Evolutionary conservation across 1,140 invertebrate genomes (phyloP).

Genomic region (Pentalonia nigronervosa): DNA sequence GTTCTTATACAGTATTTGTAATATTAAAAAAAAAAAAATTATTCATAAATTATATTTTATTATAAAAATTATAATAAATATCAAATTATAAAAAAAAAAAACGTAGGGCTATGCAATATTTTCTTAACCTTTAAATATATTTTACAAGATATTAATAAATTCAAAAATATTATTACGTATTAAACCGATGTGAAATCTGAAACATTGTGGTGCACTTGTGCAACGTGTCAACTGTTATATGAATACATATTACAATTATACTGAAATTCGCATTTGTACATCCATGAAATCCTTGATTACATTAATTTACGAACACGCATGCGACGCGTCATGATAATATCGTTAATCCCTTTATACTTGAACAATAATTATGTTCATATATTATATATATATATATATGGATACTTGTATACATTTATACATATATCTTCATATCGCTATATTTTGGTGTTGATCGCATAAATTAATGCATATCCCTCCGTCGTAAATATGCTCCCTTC

Average conservation of each 20-base stretch:
- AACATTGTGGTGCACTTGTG: background rate
- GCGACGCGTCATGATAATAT: background rate
- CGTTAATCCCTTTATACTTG: background rate
- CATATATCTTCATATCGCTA: background rate
- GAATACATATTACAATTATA: background rate
- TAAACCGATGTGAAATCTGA: background rate
- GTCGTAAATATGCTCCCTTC: background rate
- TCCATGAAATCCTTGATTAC: background rate
- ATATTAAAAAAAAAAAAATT: background rate
- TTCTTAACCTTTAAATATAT: background rate
- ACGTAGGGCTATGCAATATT: background rate
- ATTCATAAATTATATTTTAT: background rate
- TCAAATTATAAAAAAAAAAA: no score
- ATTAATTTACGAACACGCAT: background rate
- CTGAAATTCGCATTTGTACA: constrained; percentile 1
- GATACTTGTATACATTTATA: background rate
- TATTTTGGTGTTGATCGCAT: background rate
- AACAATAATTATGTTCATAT: background rate
- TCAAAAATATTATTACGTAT: background rate
- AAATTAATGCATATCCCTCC: background rate
- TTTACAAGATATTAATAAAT: background rate
- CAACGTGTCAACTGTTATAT: background rate
- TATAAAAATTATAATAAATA: background rate
- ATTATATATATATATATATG: background rate
- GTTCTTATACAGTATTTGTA: background rate